phyloP scores from a whole-genome alignment of 2,113 vertebrate genomes.

The Otus sunia region DNA sequence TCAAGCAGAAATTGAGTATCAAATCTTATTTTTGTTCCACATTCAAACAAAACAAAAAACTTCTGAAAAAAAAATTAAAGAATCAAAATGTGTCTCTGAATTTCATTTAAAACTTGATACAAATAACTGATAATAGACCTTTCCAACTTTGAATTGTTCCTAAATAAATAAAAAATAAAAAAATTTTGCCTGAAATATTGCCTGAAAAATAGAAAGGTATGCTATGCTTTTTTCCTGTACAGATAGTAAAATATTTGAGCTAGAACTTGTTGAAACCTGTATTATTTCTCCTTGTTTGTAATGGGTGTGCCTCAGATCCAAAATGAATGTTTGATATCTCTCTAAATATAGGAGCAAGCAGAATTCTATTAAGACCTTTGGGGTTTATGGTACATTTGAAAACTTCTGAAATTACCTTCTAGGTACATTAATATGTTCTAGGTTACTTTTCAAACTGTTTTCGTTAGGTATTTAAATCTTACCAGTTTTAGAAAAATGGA shows the following conservation, averaged over 20 bases:
- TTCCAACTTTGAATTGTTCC: not conserved
- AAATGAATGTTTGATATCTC: not conserved
- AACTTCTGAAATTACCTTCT: not conserved
- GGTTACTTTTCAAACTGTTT: not conserved
- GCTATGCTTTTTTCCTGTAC: not conserved
- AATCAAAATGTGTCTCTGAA: not conserved
- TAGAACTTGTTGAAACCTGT: not conserved
- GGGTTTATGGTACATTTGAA: not conserved
- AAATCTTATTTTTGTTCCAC: not conserved
- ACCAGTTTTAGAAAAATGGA: not conserved
- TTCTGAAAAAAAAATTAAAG: not conserved
- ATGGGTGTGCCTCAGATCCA: not conserved
- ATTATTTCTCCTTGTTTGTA: not conserved
- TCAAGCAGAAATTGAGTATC: not conserved
- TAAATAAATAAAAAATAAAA: not conserved
- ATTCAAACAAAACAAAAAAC: not conserved
- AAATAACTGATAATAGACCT: not conserved
- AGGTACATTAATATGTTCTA: not conserved
- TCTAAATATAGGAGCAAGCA: not conserved
- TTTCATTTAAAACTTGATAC: not conserved
- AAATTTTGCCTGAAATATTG: not conserved
- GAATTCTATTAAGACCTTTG: not conserved
- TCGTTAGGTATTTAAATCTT: not conserved
- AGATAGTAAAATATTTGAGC: not conserved
- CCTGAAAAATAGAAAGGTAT: not conserved